Conservation (phyloP, 2,113 vertebrate species). For the Lepisosteus osseus region DNA sequence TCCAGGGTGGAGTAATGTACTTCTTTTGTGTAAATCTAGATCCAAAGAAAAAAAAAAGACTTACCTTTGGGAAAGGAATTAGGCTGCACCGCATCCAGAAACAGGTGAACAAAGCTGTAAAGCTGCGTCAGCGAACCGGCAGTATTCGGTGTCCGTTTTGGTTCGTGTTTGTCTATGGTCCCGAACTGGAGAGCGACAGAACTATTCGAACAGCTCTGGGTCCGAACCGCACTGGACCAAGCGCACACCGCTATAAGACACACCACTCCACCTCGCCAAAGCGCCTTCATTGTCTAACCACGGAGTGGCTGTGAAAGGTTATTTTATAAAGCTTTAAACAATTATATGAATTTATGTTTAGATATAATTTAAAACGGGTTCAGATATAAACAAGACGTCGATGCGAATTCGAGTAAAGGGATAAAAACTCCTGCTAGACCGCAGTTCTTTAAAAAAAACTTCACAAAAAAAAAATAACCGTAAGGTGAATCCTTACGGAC, state of each 20-base stretch:
- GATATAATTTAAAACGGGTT: too few species aligned
- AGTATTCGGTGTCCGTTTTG: neutral
- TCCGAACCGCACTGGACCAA: neutral
- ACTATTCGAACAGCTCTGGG: neutral
- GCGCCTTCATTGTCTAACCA: neutral
- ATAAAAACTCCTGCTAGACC: too few species aligned
- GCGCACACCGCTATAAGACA: neutral
- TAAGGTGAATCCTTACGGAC: too few species aligned
- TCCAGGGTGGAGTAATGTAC: too few species aligned
- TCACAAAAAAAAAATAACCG: too few species aligned
- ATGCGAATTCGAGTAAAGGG: too few species aligned
- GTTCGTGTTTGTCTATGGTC: neutral
- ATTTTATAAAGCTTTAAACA: too few species aligned
- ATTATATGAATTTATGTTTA: too few species aligned
- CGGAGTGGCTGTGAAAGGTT: neutral
- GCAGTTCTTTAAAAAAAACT: too few species aligned
- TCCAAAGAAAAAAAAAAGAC: too few species aligned
- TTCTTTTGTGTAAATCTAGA: too few species aligned
- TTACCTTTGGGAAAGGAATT: conserved; percentile 22
- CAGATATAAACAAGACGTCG: too few species aligned
- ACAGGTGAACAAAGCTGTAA: conserved; percentile 25
- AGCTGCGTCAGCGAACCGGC: conserved; percentile 18
- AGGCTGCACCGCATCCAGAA: conserved; percentile 30
- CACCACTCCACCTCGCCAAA: neutral
- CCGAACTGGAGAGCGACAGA: neutral